These are phyloP conservation scores for Prunella fulvescens DNA, from an alignment of 2,113 vertebrate genomes.

Conservation along the genomic window DNA sequence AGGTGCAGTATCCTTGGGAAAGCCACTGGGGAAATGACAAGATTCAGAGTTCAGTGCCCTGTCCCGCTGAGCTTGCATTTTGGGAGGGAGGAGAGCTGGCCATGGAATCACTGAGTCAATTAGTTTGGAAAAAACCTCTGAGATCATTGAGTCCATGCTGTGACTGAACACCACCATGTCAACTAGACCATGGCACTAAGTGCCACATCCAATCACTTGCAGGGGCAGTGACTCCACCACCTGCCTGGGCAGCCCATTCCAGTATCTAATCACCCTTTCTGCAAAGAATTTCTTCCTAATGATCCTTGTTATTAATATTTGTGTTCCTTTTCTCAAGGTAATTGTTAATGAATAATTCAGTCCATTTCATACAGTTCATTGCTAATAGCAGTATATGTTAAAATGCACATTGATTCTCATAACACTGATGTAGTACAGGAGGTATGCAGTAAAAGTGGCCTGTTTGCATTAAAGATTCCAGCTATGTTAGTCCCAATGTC, in stretches of 20 bases:
- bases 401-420: background rate
- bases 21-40: background rate
- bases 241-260: background rate
- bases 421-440: background rate
- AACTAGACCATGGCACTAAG: background rate
- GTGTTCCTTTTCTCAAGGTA: background rate
- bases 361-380: constrained; percentile 3
- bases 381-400: background rate
- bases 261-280: background rate
- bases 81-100: background rate
- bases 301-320: background rate
- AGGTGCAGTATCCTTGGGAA: background rate
- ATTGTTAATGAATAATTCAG: constrained; percentile 29
- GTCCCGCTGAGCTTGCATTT: background rate
- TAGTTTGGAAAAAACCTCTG: background rate
- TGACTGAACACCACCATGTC: background rate
- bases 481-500: background rate
- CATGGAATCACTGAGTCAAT: background rate
- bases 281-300: background rate
- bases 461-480: constrained; percentile 12
- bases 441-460: background rate
- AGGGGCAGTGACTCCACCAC: background rate
- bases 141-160: background rate
- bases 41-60: background rate
- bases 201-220: background rate